Base-by-base conservation (phyloP, 2,797 vertebrate genomes). In the Cuniculus paca region DNA sequence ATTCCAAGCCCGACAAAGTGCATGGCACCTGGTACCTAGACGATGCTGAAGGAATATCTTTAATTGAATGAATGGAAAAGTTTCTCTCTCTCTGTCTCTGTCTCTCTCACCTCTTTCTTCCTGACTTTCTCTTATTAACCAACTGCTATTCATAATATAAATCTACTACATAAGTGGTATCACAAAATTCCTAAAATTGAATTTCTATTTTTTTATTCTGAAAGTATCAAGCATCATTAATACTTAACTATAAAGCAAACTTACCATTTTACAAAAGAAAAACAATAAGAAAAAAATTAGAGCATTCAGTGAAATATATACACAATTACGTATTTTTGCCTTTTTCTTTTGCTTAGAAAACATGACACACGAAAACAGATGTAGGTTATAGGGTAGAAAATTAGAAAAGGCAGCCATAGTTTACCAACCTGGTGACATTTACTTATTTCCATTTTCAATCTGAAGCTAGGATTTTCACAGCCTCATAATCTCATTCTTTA, bases 181-280 rank as follows among this genome's bases (percentile, higher is more conserved):
- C 39, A 1, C 50, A 80, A 87, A 84, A 77, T 80, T 7, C 34
- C 82, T 52, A 24, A 54, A 39, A 42, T 63, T 48, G 12, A 75
- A 50, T 86, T 87, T 65, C 5, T 80, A 5, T 63, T 65, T n/a
- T 81, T 65, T 93, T 79, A 63, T 42, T 10, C n/a, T 65, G 11
- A 39, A 75, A 88, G 28, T 68, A 86, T 45, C n/a, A 48, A 88
- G 2, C 5, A 11, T 2, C 36, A 58, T 84, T 74, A 48, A n/a
- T 72, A 86, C 93, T 79, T 89, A 54, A 54, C 8, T 22, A 50
- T 58, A 61, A 88, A 48, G 26, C 50, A 45, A 88, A 61, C 9
- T 87, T 48, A 58, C 3, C 2, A 65, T 61, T 82, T 70, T 36
- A 34, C 20, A 74, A 60, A 42, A 70, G 6, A 28, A 60, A 34